Conservation (phyloP, 2,113 vertebrate species). For the Alectura lathami region DNA sequence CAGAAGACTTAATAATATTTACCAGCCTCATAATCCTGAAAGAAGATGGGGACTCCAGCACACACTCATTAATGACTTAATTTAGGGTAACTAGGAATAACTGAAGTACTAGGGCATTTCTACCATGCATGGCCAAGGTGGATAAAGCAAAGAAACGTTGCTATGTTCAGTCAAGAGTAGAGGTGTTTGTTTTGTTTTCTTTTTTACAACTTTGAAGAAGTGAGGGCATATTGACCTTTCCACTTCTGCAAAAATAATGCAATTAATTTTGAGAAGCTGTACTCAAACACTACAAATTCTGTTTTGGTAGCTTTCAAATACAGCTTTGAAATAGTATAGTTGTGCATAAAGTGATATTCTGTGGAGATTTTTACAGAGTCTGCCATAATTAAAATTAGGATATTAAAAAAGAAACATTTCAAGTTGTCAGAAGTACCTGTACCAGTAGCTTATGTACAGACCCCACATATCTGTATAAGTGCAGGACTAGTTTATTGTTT, state of each 20-base stretch:
- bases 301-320: not conserved
- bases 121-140: not conserved
- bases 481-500: not conserved
- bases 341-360: not conserved
- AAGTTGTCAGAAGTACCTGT: not conserved
- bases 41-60: not conserved
- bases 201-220: not conserved
- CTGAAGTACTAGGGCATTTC: not conserved
- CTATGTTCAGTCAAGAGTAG: not conserved
- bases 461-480: not conserved
- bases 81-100: not conserved
- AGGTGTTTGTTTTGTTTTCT: not conserved
- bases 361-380: not conserved
- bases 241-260: not conserved
- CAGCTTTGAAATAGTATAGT: not conserved
- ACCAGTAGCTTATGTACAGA: not conserved
- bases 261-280: not conserved
- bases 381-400: not conserved
- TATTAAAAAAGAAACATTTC: not conserved
- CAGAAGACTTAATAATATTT: not conserved
- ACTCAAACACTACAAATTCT: not conserved
- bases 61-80: not conserved
- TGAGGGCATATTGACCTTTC: not conserved
- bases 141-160: not conserved
- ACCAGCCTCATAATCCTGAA: not conserved